phyloP scores from a whole-genome alignment of 2,113 vertebrate species.

The Cacatua alba region DNA sequence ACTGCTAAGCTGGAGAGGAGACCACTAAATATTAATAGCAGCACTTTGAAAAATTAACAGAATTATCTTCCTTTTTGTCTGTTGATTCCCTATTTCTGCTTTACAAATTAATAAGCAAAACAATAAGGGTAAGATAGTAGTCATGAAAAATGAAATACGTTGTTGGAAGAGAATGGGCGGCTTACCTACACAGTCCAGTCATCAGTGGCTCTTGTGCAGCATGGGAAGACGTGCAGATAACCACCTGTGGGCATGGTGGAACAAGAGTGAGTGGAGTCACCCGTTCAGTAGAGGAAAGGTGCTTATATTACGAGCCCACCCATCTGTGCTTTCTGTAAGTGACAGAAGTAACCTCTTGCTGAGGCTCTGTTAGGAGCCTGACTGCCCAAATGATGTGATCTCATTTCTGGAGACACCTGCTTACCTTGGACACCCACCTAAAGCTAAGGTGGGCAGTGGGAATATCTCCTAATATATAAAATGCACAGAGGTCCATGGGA shows the following conservation, averaged over 20 bases:
- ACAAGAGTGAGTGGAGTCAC: neutral
- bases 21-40: constrained; percentile 34
- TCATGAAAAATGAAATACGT: neutral
- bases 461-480: neutral
- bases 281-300: neutral
- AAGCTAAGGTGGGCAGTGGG: neutral
- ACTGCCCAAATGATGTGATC: neutral
- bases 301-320: neutral
- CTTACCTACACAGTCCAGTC: neutral
- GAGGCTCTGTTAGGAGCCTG: neutral
- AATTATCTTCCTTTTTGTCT: constrained; percentile 33
- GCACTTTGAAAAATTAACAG: constrained; percentile 32
- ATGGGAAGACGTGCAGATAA: neutral
- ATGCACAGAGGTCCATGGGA: neutral
- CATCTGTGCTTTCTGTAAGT: neutral
- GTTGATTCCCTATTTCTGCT: constrained; percentile 27
- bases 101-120: constrained; percentile 12
- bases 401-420: neutral
- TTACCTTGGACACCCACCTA: neutral
- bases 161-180: neutral
- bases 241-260: neutral
- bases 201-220: neutral
- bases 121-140: neutral
- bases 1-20: neutral
- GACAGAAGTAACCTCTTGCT: neutral